Conservation (phyloP, 2,797 vertebrate species). For the Macropodus opercularis region DNA sequence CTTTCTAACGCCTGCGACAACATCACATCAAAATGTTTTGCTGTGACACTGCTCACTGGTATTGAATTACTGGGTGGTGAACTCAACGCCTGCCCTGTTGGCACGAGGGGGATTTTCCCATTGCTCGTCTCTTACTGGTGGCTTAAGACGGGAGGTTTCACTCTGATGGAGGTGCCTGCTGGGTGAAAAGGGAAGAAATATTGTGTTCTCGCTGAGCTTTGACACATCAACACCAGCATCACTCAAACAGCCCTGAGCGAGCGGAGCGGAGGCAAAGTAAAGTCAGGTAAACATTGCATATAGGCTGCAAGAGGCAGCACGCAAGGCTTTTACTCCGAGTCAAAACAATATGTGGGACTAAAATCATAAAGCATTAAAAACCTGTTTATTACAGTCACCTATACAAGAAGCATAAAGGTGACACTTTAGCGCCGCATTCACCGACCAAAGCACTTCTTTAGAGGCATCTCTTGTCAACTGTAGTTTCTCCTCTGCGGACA, state of each 20-base stretch:
- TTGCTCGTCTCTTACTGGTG: conserved; percentile 16
- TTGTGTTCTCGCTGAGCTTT: conserved; percentile 34
- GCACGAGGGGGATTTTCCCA: conserved; percentile 44
- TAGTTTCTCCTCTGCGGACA: conserved; percentile 60
- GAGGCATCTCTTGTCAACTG: conserved; percentile 52
- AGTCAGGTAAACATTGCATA: conserved; percentile 9
- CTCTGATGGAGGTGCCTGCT: conserved; percentile 43
- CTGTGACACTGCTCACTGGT: conserved; percentile 50
- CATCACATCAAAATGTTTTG: conserved; percentile 51
- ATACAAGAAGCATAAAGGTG: conserved; percentile 1
- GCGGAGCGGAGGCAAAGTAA: conserved; percentile 11
- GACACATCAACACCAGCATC: conserved; percentile 44
- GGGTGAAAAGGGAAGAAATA: conserved; percentile 36
- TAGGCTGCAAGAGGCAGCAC: background rate
- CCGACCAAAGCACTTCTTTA: conserved; percentile 21
- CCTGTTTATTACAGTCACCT: conserved; percentile 7
- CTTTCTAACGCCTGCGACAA: conserved; percentile 11
- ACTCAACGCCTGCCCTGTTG: conserved; percentile 37
- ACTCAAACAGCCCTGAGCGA: conserved; percentile 39
- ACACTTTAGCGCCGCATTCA: conserved; percentile 12
- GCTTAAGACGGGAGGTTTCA: conserved; percentile 33
- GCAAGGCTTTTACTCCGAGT: background rate
- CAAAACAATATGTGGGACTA: background rate
- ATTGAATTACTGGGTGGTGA: conserved; percentile 68
- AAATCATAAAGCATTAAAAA: conserved; percentile 15